These are phyloP conservation scores for Germaria angustata DNA, from an alignment of 2,888 invertebrate genomes.

Conservation along the genomic window DNA sequence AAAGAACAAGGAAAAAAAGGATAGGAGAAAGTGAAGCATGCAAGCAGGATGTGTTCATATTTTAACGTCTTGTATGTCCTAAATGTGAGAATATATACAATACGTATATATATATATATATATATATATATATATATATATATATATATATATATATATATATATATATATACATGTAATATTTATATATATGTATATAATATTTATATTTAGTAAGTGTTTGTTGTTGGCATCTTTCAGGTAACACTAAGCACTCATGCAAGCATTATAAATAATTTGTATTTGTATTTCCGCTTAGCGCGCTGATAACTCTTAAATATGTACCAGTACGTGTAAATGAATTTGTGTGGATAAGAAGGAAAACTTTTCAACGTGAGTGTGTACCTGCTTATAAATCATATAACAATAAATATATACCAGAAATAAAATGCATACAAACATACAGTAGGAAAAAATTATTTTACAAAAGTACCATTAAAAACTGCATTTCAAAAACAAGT, in stretches of 20 bases:
- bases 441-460: not conserved
- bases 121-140: not conserved
- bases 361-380: not conserved
- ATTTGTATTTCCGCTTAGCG: slow-evolving; percentile 66
- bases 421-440: not conserved
- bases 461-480: too few species aligned
- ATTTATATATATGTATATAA: too few species aligned
- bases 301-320: slow-evolving; percentile 50
- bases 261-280: slow-evolving; percentile 66
- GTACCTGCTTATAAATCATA: not conserved
- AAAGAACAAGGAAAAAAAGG: not conserved
- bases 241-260: slow-evolving; percentile 63
- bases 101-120: not conserved
- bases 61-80: not conserved
- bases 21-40: slow-evolving; percentile 12
- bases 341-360: not conserved
- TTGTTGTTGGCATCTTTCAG: slow-evolving; percentile 60
- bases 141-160: not conserved
- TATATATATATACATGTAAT: not conserved
- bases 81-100: not conserved
- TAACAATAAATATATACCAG: not conserved
- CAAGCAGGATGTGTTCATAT: slow-evolving; percentile 18
- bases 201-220: slow-evolving; percentile 44
- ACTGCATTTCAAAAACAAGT: too few species aligned
- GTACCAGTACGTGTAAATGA: not conserved